Evolutionary conservation across 2,113 vertebrate species (phyloP).

Genomic region (Ascaphus truei): DNA sequence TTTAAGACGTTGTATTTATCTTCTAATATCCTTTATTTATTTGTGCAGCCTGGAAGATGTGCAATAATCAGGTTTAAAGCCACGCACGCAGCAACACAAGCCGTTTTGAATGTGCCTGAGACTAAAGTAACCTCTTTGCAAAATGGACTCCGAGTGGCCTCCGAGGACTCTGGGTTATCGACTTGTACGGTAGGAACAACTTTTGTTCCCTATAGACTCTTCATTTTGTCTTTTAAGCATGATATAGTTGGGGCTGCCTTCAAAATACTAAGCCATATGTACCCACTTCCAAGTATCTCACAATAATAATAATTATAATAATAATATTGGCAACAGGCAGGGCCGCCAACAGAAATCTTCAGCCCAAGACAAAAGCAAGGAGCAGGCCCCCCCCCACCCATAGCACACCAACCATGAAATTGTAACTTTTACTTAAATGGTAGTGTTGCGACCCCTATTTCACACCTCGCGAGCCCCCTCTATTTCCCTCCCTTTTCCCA

Average conservation of each 20-base stretch:
- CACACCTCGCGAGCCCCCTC: no score
- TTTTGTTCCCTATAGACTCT: not conserved
- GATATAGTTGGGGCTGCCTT: no score
- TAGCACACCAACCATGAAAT: no score
- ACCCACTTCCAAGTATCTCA: not conserved
- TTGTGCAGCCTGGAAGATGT: slow-evolving; percentile 30
- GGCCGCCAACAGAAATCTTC: no score
- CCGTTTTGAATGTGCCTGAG: slow-evolving; percentile 88
- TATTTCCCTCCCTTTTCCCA: no score
- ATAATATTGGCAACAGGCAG: not conserved
- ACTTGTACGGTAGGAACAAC: slow-evolving; percentile 83
- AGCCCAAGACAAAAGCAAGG: no score
- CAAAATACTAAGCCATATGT: no score
- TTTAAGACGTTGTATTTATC: no score
- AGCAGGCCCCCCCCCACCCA: no score
- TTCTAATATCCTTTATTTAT: not conserved
- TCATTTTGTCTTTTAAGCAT: no score
- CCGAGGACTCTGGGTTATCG: slow-evolving; percentile 87
- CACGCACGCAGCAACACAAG: slow-evolving; percentile 67
- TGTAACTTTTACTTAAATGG: no score
- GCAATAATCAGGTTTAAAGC: slow-evolving; percentile 57
- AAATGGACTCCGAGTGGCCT: slow-evolving; percentile 89
- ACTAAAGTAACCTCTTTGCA: slow-evolving; percentile 82
- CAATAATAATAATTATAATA: not conserved
- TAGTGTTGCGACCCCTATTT: no score